Conservation (phyloP, 2,888 invertebrate species). For the Drosophila testacea region DNA sequence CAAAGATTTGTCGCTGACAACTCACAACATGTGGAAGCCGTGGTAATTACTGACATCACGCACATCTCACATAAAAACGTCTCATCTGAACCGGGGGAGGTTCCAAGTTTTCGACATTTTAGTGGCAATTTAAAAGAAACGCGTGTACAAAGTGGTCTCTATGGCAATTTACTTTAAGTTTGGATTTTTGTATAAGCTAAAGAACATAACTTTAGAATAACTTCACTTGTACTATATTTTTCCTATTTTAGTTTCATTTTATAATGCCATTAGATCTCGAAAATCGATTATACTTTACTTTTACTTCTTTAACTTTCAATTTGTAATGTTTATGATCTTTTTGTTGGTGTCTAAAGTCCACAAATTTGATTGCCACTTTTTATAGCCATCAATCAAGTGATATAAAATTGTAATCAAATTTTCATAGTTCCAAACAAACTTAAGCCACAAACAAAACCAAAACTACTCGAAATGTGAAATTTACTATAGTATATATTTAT, state of each 20-base stretch:
- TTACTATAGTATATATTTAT: slow-evolving; percentile 26
- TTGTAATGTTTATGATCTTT: background rate
- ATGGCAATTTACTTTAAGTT: background rate
- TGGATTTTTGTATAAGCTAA: background rate
- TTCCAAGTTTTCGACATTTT: slow-evolving; percentile 36
- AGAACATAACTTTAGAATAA: background rate
- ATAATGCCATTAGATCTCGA: no score
- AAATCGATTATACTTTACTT: background rate
- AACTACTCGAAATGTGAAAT: slow-evolving; percentile 38
- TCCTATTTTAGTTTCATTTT: background rate
- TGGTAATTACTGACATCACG: slow-evolving; percentile 66
- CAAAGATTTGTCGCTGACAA: slow-evolving; percentile 64
- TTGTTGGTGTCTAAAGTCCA: background rate
- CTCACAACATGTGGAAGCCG: slow-evolving; percentile 36
- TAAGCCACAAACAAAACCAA: slow-evolving; percentile 31
- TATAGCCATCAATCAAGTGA: slow-evolving; percentile 14
- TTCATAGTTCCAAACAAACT: background rate
- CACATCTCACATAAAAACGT: slow-evolving; percentile 63
- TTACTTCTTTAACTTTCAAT: slow-evolving; percentile 5
- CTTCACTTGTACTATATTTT: background rate
- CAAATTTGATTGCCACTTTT: slow-evolving; percentile 12
- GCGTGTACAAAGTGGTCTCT: slow-evolving; percentile 5
- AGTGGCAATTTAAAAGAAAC: slow-evolving; percentile 22
- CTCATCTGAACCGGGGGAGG: slow-evolving; percentile 8
- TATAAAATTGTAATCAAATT: slow-evolving; percentile 22